Base-by-base conservation (phyloP, 2,113 vertebrate genomes). In the Catharus minimus region DNA sequence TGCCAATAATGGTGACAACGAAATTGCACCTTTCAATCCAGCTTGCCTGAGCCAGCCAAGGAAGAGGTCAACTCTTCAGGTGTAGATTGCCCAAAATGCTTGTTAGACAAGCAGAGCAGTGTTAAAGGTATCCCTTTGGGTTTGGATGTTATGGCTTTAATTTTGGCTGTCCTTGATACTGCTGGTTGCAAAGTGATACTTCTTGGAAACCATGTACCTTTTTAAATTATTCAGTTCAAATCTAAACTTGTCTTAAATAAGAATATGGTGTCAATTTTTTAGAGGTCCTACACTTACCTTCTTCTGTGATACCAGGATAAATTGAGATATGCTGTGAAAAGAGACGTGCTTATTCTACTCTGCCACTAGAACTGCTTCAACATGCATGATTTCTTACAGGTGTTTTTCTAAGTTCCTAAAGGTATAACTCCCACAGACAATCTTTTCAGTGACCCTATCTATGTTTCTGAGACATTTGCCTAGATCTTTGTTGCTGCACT, bases 361-460 rank as follows among this genome's bases (percentile, higher is more conserved):
- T 44, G 28, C 7, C 24, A 14, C 28, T 53, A 47, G 10, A 23
- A 53, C 27, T 56, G 13, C 15, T 84, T 84, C 24, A 75, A 36
- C 38, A 72, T 21, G 7, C 21, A 2, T 32, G 32, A 22, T 82
- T 91, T 67, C 49, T 52, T 49, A n/a, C 10, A 68, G 17, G 7
- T 60, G 15, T 43, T 75, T 77, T 12, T 68, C 13, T 56, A 44
- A 75, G 11, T 71, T 84, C 28, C 17, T 77, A 46, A 77, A 61
- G 21, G 8, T 15, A 2, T 76, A 69, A 53, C 9, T 2, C 17
- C 13, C 4, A 21, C 5, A 41, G 28, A 4, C 26, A 33, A 0
- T 46, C n/a, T 82, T 87, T 57, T 68, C 5, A 46, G 22, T 65
- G 44, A 41, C 5, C 5, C 2, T 71, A 0, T 33, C 13, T 76